Conservation (phyloP, 2,888 invertebrate species). For the Halictus ligatus region DNA sequence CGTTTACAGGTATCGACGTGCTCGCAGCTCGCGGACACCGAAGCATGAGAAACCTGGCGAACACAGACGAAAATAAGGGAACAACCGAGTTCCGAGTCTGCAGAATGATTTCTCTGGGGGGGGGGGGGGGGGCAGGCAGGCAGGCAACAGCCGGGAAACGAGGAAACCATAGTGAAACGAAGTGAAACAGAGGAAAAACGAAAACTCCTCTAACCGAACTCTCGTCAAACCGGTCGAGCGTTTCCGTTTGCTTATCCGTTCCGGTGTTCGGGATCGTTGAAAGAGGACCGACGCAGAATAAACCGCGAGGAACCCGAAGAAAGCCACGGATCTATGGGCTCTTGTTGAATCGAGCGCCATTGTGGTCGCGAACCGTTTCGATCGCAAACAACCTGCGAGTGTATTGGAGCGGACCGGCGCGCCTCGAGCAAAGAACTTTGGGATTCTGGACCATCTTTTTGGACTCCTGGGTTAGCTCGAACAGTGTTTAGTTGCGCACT, state of each 20-base stretch:
- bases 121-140: too few relatives aligned
- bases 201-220: background rate
- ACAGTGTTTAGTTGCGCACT: background rate
- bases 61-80: background rate
- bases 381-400: background rate
- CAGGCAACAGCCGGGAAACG: too few relatives aligned
- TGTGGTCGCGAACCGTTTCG: background rate
- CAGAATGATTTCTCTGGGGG: background rate
- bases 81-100: background rate
- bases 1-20: background rate
- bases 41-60: background rate
- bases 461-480: background rate
- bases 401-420: background rate
- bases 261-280: background rate
- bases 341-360: background rate
- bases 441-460: background rate
- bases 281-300: background rate
- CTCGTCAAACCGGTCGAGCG: background rate
- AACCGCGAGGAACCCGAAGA: background rate
- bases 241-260: slow-evolving; percentile 15
- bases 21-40: background rate
- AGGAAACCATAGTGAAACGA: background rate
- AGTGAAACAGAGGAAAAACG: background rate
- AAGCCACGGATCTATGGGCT: background rate
- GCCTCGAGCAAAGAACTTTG: background rate